phyloP scores from a whole-genome alignment of 2,888 invertebrate species.

The Yponomeuta malinellus region DNA sequence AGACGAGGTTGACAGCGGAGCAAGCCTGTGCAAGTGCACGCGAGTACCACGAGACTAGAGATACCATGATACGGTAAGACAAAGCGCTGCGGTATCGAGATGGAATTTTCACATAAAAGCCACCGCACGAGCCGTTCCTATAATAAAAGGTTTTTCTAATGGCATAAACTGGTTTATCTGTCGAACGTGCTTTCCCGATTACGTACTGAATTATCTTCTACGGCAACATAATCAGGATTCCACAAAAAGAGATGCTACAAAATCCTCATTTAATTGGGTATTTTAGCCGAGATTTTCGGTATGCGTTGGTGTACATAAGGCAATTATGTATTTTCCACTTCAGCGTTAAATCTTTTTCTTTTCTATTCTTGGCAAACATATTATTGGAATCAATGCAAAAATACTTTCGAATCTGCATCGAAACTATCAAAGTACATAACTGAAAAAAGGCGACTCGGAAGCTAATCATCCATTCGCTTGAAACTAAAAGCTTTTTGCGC shows the following conservation, averaged over 20 bases:
- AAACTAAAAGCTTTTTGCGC: conserved; percentile 67
- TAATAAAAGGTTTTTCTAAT: conserved; percentile 1
- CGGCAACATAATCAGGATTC: no score
- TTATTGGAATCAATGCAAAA: not conserved
- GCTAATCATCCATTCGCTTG: conserved; percentile 5
- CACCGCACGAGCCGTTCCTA: not conserved
- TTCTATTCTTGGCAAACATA: no score
- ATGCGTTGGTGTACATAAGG: no score
- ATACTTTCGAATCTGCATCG: not conserved
- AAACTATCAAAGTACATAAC: not conserved
- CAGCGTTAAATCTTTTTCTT: no score
- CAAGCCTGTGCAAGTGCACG: not conserved
- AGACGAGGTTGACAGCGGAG: not conserved
- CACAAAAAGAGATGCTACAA: no score
- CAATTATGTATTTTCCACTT: no score
- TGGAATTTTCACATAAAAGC: conserved; percentile 5
- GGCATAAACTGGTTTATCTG: not conserved
- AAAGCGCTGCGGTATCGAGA: conserved; percentile 2
- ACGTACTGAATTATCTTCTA: not conserved
- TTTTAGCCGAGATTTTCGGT: no score
- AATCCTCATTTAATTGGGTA: no score
- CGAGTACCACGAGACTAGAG: not conserved
- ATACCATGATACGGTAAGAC: conserved; percentile 5
- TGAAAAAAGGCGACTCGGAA: not conserved
- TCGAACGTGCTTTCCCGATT: not conserved